Base-by-base conservation (phyloP, 2,888 invertebrate species). In the Neria commutata region DNA sequence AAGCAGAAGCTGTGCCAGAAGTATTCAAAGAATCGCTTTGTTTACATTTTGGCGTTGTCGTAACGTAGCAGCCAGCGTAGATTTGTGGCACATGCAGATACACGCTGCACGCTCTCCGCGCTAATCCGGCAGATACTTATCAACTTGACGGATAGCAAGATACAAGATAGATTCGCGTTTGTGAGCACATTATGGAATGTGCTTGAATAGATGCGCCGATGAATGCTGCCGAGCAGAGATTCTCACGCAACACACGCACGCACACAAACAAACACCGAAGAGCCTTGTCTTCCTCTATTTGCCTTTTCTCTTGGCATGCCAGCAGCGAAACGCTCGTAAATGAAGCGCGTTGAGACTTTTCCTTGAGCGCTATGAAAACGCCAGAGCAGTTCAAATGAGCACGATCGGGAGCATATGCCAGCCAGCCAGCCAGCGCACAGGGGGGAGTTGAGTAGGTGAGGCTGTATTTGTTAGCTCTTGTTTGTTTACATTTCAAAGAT, bases 91-190 rank as follows among this genome's bases (percentile, higher is more conserved):
- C 37, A 37, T 37, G 4, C 5, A 42, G 42, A 42, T 42, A 29
- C 11, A 42, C 42, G 14, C 42, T 42, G 17, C 49, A 19, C 50
- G 16, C 19, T 16, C 19, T 16, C 45, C 10, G n/a, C 14, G 50
- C 50, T 50, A 50, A 50, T 50, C 50, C 34, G 50, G 24, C 50
- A 34, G 50, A 50, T 50, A 50, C 34, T n/a, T n/a, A n/a, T n/a
- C n/a, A n/a, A n/a, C 50, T 19, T 50, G 33, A 34, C 17, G 29
- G 49, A 49, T 19, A 25, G 26, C 6, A 17, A 10, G 49, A 10
- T 21, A 10, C 10, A 3, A 19, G 45, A 3, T 45, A 19, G 45
- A n/a, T 5, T 19, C n/a, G n/a, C n/a, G n/a, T n/a, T n/a, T n/a
- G n/a, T n/a, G n/a, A n/a, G n/a, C n/a, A n/a, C n/a, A n/a, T n/a